Evolutionary conservation across 2,113 vertebrate genomes (phyloP), one percentile per base, ranked within the genome.

Genomic region (Muntiacus muntjak): DNA sequence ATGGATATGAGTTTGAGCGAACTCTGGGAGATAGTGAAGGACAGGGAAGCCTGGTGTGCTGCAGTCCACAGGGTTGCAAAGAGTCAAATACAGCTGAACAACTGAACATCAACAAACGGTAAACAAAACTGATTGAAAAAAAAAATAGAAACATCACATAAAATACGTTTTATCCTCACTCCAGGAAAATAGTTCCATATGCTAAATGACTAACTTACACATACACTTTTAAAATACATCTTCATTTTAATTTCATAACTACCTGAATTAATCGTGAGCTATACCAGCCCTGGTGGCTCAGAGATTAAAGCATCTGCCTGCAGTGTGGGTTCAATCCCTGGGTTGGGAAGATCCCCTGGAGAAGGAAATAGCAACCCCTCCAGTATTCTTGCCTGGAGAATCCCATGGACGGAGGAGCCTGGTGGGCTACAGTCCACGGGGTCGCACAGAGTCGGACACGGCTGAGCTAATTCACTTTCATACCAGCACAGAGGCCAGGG

Each of bases 181-280:
- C 26, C 8, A 7, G 47, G 25, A 94, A 85, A 85, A 85, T 26
- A 94, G 58, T 55, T 87, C 50, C 40, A 82, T 52, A 15, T 86
- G 36, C 8, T 50, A 67, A 93, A 40, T 55, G 28, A 60, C 76
- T 84, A 91, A 91, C 10, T 91, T 95, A 57, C 4, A 86, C 8
- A 16, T 10, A 62, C 45, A 79, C 33, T 83, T 88, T 86, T 19
- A 74, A 78, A 96, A 62, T 60, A 71, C 4, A 92, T 58, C 43
- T 94, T 94, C 28, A 79, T 79, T 90, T 96, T 54, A 60, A 97
- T 87, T 95, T 96, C 60, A 58, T 87, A 92, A 67, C 40, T 60
- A 50, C 23, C 26, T 83, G 76, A 79, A 87, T 82, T 67, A 94
- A 79, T 45, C 33, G 52, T 82, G 85, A 96, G 64, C 60, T 40